These are phyloP conservation scores for Pterocles burchelli DNA, from an alignment of 2,113 vertebrate genomes.

Conservation along the genomic window DNA sequence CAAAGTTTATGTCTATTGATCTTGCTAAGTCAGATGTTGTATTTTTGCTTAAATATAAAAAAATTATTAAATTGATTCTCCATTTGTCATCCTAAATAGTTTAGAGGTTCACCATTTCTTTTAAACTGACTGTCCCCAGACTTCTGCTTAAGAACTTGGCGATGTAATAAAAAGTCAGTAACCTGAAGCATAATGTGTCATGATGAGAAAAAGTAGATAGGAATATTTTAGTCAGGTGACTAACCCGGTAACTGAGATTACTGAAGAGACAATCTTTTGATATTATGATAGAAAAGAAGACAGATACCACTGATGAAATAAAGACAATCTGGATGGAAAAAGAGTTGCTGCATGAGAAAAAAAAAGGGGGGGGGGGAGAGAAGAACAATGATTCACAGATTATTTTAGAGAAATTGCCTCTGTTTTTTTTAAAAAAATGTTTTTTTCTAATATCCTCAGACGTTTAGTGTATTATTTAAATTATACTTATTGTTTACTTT, in stretches of 20 bases:
- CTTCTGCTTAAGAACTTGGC: not conserved
- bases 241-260: not conserved
- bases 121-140: not conserved
- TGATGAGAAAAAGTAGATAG: not conserved
- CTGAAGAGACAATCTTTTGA: not conserved
- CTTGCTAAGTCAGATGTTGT: not conserved
- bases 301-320: not conserved
- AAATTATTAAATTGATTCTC: not conserved
- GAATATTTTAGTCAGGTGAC: not conserved
- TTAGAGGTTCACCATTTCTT: not conserved
- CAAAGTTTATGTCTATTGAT: not conserved
- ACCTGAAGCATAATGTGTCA: not conserved
- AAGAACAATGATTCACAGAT: accelerated
- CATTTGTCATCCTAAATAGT: not conserved
- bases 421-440: not conserved
- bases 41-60: not conserved
- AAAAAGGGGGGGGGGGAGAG: accelerated
- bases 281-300: not conserved
- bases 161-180: not conserved
- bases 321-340: not conserved
- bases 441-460: not conserved
- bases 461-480: not conserved
- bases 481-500: accelerated
- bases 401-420: not conserved
- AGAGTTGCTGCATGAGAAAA: not conserved